Conservation (phyloP, 1,140 invertebrate species). For the Drosophila pruinosa region DNA sequence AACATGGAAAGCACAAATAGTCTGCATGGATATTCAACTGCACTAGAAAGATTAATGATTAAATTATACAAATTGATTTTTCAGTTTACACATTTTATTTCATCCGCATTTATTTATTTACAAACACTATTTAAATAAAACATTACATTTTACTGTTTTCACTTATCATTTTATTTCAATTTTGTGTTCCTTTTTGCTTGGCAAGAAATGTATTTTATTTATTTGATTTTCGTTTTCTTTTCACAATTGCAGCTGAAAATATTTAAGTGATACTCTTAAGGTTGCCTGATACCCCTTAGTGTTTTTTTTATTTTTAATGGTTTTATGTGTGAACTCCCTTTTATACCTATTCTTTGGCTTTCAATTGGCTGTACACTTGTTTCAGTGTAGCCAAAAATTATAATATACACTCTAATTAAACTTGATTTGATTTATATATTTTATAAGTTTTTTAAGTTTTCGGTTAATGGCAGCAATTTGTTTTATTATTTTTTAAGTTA, state of each 20-base stretch:
- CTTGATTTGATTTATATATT: neutral
- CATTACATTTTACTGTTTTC: constrained; percentile 5
- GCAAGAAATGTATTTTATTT: constrained; percentile 39
- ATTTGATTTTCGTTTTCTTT: constrained; percentile 69
- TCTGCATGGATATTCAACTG: neutral
- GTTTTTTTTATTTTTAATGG: constrained; percentile 44
- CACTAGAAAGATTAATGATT: too few relatives aligned
- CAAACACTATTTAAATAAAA: neutral
- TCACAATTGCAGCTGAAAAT: constrained; percentile 67
- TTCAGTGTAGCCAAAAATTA: neutral
- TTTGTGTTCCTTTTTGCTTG: constrained; percentile 6
- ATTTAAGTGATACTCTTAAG: constrained; percentile 68
- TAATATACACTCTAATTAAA: neutral
- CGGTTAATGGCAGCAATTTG: neutral
- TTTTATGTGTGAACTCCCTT: constrained; percentile 3
- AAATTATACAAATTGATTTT: too few relatives aligned
- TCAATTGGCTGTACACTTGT: constrained; percentile 1
- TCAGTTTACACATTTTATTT: too few relatives aligned
- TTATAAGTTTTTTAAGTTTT: constrained; percentile 7
- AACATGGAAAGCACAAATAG: neutral
- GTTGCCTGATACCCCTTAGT: constrained; percentile 43
- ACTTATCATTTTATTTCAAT: neutral
- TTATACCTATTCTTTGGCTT: neutral
- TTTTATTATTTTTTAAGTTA: constrained; percentile 1
- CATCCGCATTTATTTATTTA: constrained; percentile 2